A percentile compares a stretch with the other conserved stretches of the same genome.
phyloP scores from a whole-genome alignment of 2,888 invertebrate species.

The Drosophila mulleri region DNA sequence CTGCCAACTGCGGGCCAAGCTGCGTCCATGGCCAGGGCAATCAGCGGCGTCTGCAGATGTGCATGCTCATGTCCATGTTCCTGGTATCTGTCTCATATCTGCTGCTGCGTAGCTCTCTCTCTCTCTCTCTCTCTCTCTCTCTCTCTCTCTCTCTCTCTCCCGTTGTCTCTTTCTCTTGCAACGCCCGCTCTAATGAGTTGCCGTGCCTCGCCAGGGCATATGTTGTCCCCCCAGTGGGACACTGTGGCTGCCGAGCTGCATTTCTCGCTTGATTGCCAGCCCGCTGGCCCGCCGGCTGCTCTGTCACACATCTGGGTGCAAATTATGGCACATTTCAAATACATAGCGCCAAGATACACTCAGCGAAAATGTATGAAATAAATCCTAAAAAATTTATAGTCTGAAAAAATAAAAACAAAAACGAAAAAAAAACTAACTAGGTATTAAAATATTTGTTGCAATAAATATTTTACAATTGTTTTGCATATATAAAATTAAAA shows the following conservation, averaged over 20 bases:
- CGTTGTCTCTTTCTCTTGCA: slow-evolving; percentile 38
- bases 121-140: slow-evolving; percentile 34
- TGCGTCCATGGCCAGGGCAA: slow-evolving; percentile 56
- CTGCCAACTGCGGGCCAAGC: slow-evolving; percentile 71
- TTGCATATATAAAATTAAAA: no score
- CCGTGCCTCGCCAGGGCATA: slow-evolving; percentile 66
- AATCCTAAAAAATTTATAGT: neutral
- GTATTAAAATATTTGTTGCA: no score
- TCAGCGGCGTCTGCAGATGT: slow-evolving; percentile 76
- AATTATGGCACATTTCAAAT: slow-evolving; percentile 80
- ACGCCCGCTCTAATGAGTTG: slow-evolving; percentile 81
- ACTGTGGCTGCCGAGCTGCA: slow-evolving; percentile 41
- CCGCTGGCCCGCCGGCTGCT: slow-evolving; percentile 61
- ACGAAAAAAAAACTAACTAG: no score
- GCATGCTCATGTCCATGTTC: slow-evolving; percentile 59
- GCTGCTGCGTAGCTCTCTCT: slow-evolving; percentile 42
- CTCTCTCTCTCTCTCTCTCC: neutral
- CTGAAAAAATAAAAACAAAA: no score
- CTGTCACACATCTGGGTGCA: slow-evolving; percentile 80
- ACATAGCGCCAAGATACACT: slow-evolving; percentile 58
- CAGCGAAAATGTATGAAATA: neutral
- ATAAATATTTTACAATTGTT: no score
- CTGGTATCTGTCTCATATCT: slow-evolving; percentile 66
- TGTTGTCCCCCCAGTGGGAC: slow-evolving; percentile 44
- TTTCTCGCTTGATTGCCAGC: slow-evolving; percentile 72